These are phyloP conservation scores for Elmis aenea DNA, from an alignment of 2,888 invertebrate genomes.

Conservation along the genomic window DNA sequence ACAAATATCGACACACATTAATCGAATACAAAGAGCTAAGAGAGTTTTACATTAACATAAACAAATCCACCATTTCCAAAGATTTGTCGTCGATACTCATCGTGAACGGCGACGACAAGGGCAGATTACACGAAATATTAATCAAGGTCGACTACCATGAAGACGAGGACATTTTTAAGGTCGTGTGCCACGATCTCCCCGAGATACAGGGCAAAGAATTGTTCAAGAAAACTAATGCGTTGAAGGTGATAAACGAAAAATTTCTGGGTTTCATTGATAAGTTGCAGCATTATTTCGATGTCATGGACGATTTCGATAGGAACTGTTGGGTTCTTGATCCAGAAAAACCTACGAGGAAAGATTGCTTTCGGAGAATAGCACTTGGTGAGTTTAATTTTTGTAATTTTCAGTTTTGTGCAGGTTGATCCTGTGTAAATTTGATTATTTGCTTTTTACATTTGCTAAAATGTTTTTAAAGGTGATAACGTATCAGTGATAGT, in stretches of 20 bases:
- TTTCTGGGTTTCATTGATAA: slow-evolving; percentile 32
- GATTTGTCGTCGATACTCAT: slow-evolving; percentile 22
- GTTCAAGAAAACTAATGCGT: slow-evolving; percentile 24
- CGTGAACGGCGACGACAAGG: slow-evolving; percentile 16
- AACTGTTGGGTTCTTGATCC: slow-evolving; percentile 46
- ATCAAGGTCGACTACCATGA: slow-evolving; percentile 26
- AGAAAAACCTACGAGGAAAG: slow-evolving; percentile 35
- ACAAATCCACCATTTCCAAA: slow-evolving; percentile 15
- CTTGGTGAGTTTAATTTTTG: slow-evolving; percentile 33
- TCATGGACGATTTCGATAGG: slow-evolving; percentile 44
- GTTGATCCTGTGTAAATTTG: not conserved
- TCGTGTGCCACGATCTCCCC: slow-evolving; percentile 34
- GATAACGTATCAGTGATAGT: slow-evolving; percentile 42
- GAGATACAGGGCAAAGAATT: slow-evolving; percentile 10
- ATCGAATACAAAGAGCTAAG: slow-evolving; percentile 25
- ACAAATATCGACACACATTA: slow-evolving; percentile 10
- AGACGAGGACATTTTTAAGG: slow-evolving; percentile 28
- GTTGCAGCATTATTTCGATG: slow-evolving; percentile 42
- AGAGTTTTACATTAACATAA: slow-evolving; percentile 24
- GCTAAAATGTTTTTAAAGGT: slow-evolving; percentile 28
- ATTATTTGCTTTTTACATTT: too few species aligned
- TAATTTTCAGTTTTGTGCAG: not conserved
- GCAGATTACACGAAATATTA: slow-evolving; percentile 17
- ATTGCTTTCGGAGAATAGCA: slow-evolving; percentile 42
- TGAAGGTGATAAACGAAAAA: slow-evolving; percentile 34